Base-by-base conservation (phyloP, 1,140 invertebrate species). In the Apocrypta bakeri region DNA sequence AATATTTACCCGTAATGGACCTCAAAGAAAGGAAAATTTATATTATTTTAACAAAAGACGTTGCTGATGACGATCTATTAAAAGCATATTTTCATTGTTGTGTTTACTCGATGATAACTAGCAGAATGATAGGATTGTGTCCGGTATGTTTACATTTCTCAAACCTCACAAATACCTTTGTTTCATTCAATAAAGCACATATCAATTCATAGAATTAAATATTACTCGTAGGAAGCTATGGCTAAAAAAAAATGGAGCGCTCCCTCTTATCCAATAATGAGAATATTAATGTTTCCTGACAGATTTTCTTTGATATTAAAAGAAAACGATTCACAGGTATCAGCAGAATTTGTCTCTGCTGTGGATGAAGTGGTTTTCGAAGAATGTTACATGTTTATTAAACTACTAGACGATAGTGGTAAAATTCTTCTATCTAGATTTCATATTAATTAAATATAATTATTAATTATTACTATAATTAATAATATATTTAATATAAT, bases 61-160 rank as follows among this genome's bases (percentile, higher is more conserved):
- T 90, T 76, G 87, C 71, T 31, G 72, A 92, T 24, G 80, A 85
- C 56, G 91, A 93, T 84, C 85, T 94, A 21, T 85, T 95, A 4
- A 88, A 92, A 85, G 93, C 92, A 9, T 94, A 94, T 88, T 94
- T 93, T 77, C 90, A 94, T 86, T 93, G 92, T 40, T 89, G 92
- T 27, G 85, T 93, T 82, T 87, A 91, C 71, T 93, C 89, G 9
- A 87, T 92, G 21, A 75, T 82, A 27, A 17, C 66, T 37, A 71
- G 71, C 33, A 31, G 17, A 31, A 74, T 79, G 25, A 27, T 31
- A 21, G 77, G 66, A 24, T 21, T 75, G 14, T 21, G 0, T 25
- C 14, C 69, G 27, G 80, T 82, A 84, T 17, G 75, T 75, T 40
- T 68, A 73, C 2, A 81, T 48, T 24, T 31, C 25, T 80, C 11